These are phyloP conservation scores for Trachelus tabidus DNA, from an alignment of 2,888 invertebrate species.

Conservation along the genomic window DNA sequence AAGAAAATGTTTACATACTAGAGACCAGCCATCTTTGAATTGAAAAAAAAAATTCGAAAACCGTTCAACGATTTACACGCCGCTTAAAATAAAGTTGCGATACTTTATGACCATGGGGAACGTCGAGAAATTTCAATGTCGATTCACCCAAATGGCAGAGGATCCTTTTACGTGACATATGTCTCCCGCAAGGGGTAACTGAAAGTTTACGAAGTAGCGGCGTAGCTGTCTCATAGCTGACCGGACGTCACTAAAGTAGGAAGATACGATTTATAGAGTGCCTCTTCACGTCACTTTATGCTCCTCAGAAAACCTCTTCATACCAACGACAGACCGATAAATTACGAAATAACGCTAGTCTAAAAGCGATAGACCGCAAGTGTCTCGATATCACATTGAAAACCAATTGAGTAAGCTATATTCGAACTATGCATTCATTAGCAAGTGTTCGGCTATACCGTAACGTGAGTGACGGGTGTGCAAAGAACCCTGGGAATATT, in stretches of 20 bases:
- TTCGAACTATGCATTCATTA: background rate
- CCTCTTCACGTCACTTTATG: background rate
- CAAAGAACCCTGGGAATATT: background rate
- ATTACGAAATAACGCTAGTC: background rate
- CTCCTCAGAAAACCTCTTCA: background rate
- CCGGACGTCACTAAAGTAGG: background rate
- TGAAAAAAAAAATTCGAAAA: background rate
- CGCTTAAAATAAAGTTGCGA: background rate
- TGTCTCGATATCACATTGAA: background rate
- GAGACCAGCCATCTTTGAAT: background rate
- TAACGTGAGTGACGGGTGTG: background rate
- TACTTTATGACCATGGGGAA: background rate
- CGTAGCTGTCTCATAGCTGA: background rate
- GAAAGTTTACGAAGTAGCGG: background rate
- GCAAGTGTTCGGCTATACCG: background rate
- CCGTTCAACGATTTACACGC: background rate
- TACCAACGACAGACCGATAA: background rate
- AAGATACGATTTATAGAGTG: background rate
- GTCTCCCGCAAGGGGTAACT: background rate
- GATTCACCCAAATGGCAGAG: background rate
- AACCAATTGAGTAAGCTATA: background rate
- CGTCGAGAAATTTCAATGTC: background rate
- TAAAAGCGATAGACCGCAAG: background rate
- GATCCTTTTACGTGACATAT: background rate
- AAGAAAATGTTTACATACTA: background rate